These are phyloP conservation scores for Magallana gigas DNA, from an alignment of 1,140 invertebrate species.

Conservation along the genomic window DNA sequence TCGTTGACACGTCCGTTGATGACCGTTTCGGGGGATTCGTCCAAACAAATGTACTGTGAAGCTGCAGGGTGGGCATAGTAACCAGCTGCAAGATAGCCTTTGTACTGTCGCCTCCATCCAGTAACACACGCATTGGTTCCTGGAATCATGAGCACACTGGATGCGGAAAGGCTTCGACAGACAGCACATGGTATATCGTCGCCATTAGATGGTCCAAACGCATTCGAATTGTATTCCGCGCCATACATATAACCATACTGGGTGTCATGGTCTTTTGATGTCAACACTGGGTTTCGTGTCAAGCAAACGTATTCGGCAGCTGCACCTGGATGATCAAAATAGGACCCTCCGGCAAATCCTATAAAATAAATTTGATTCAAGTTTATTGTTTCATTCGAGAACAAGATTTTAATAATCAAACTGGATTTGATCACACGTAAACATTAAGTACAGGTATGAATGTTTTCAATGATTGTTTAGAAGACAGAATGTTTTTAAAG, in stretches of 20 bases:
- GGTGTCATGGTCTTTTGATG: background rate
- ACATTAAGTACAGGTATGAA: no score
- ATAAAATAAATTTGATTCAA: background rate
- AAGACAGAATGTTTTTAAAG: no score
- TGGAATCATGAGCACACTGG: conserved; percentile 5
- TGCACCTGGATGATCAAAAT: background rate
- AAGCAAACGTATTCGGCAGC: conserved; percentile 3
- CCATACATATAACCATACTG: background rate
- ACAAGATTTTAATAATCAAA: no score
- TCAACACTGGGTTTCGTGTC: background rate
- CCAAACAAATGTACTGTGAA: conserved; percentile 4
- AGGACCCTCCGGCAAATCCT: background rate
- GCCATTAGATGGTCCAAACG: background rate
- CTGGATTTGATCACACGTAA: no score
- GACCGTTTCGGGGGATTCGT: background rate
- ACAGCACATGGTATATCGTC: background rate
- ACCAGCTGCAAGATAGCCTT: background rate
- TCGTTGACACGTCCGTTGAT: background rate
- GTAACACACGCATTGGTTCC: background rate
- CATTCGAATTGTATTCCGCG: background rate
- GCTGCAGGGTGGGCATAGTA: background rate
- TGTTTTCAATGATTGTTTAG: no score
- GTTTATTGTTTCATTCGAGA: no score
- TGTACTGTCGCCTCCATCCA: background rate
- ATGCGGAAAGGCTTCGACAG: background rate